Evolutionary conservation across 2,888 invertebrate species (phyloP), one percentile per base, ranked within the genome.

Genomic region (Megamerina dolium): DNA sequence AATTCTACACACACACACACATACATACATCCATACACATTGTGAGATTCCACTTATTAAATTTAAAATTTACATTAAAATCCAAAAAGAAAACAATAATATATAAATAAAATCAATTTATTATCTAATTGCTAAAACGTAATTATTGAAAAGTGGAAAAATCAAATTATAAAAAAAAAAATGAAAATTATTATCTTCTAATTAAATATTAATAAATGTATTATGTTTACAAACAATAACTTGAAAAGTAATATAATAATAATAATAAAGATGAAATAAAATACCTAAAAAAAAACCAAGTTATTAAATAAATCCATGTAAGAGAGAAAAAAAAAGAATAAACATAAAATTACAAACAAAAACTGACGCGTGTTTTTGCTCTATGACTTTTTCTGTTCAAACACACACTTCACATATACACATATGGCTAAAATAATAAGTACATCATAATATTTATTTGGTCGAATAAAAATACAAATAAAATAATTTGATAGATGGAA

Each of bases 131-230:
- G 41, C 12, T 32, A 37, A 35, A 46, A 42, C 27, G 10, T 23
- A 23, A 23, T 23, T 23, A 23, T 23, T 23, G 10, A 23, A 23
- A 23, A 23, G 10, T 23, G 6, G 10, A 23, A n/a, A n/a, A 34
- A 32, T 35, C 16, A 18, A 20, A 21, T 35, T 19, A 35, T n/a
- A 20, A 37, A 6, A 6, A 36, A 36, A 20, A n/a, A n/a, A 36
- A 19, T 39, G 32, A 45, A 51, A 43, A 53, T 54, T 53, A 55
- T 51, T 55, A 52, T 57, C 57, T 54, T 57, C 57, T 57, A 54
- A n/a, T n/a, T n/a, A n/a, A 55, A 51, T 57, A 57, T 55, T 61
- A 62, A 62, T 48, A 56, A 61, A 61, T 62, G 63, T 63, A 62
- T 62, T 63, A 62, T 60, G 61, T 62, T 62, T 60, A 61, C 52